Base-by-base conservation (phyloP, 2,797 vertebrate species). In the Eurystomus glaucurus region DNA sequence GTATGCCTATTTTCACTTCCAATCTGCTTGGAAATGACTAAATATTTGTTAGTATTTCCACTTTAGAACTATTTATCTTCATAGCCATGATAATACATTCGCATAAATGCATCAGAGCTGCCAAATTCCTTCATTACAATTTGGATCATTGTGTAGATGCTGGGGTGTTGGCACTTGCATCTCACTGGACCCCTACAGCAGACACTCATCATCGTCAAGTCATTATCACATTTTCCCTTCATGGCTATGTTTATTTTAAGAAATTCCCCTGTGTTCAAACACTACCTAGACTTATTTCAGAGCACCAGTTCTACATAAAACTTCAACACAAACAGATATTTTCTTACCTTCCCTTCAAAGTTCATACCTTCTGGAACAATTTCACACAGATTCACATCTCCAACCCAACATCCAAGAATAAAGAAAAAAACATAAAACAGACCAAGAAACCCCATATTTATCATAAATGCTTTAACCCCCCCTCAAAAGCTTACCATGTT, bases 21-120 rank as follows among this genome's bases (percentile, higher is more conserved):
- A 97, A 97, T 97, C 97, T 96, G 93, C 82, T 97, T 93, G 95
- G 91, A 95, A 97, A 90, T 94, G 58, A 95, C 92, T 94, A 94
- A 88, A 93, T 97, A 97, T 96, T 97, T 98, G 97, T 97, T 97
- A 97, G 75, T 84, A 91, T 97, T 97, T 98, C 97, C 95, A 97
- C 90, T 90, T 90, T 75, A 94, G 96, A 98, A 98, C 91, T 95
- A 90, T 96, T 96, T 97, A 95, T 97, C 97, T 97, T 96, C 90
- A 96, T 86, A 97, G 91, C 71, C 94, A 96, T 92, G 83, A 95
- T 76, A 95, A 97, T 95, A 87, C 43, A 65, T 93, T 90, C 96
- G 93, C 79, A 98, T 92, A 89, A 96, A 95, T 74, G 94, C 87
- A 93, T 71, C 48, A 94, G 69, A 87, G 89, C 90, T 96, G 95